These are phyloP conservation scores for Hydra vulgaris DNA, from an alignment of 30 jellyfish, hydroid and myxozoan genomes.

Conservation along the genomic window DNA sequence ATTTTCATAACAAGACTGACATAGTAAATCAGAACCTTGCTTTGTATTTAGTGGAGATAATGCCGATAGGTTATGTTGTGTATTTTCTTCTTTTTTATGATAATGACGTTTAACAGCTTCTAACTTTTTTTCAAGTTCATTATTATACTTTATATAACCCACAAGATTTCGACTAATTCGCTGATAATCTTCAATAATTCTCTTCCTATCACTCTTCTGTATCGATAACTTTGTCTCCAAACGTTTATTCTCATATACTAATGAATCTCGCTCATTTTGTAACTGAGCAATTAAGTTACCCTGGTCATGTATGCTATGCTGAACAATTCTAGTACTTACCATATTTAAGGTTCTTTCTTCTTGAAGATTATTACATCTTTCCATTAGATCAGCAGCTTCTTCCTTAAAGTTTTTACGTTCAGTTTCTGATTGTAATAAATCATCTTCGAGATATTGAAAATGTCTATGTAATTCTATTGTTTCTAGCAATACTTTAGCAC, in stretches of 20 bases:
- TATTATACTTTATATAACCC: slow-evolving; percentile 77
- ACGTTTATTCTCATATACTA: slow-evolving; percentile 65
- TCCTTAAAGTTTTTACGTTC: slow-evolving; percentile 48
- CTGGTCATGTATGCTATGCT: slow-evolving; percentile 72
- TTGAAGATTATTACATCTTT: slow-evolving; percentile 60
- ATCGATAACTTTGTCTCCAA: slow-evolving; percentile 65
- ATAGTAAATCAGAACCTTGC: slow-evolving; percentile 36
- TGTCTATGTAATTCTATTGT: slow-evolving; percentile 65
- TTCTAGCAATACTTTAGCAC: slow-evolving; percentile 69
- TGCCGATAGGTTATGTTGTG: too few species aligned
- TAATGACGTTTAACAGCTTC: slow-evolving; percentile 68
- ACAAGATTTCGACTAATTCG: slow-evolving; percentile 67
- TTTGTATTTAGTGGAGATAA: slow-evolving; percentile 30
- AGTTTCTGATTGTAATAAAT: slow-evolving; percentile 36
- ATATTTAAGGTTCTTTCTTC: slow-evolving; percentile 62
- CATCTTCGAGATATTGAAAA: slow-evolving; percentile 51
- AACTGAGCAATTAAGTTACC: slow-evolving; percentile 46
- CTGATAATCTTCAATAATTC: slow-evolving; percentile 83
- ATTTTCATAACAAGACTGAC: slow-evolving; percentile 54
- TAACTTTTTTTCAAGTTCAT: slow-evolving; percentile 61
- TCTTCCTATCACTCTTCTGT: slow-evolving; percentile 75
- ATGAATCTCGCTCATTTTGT: slow-evolving; percentile 63
- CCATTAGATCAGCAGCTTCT: slow-evolving; percentile 67
- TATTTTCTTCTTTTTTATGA: slow-evolving; percentile 20
- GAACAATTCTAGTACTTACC: slow-evolving; percentile 67